Conservation (phyloP, 2,113 vertebrate genomes). For the Leptosomus discolor region DNA sequence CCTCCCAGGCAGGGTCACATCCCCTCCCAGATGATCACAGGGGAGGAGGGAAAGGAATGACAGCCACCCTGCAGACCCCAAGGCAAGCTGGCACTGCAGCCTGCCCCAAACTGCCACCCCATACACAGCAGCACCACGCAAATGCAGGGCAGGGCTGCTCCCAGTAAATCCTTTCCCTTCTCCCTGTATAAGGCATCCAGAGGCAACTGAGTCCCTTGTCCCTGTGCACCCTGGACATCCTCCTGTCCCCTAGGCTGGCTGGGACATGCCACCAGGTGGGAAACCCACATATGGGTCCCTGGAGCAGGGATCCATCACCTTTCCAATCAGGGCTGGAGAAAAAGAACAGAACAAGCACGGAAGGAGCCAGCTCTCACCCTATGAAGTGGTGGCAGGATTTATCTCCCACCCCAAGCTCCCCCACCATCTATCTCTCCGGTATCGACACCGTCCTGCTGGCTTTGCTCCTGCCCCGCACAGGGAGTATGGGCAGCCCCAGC, state of each 20-base stretch:
- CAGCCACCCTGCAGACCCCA: not conserved
- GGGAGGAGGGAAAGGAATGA: not conserved
- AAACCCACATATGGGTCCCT: not conserved
- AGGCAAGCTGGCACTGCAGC: rapidly evolving
- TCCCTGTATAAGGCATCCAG: not conserved
- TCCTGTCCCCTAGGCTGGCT: not conserved
- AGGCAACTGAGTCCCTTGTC: rapidly evolving
- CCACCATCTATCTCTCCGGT: not conserved
- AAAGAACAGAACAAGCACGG: not conserved
- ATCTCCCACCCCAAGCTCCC: not conserved
- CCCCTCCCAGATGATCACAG: not conserved
- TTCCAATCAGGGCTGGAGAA: not conserved
- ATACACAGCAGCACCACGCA: rapidly evolving
- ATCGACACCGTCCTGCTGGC: rapidly evolving
- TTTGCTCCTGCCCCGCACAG: not conserved
- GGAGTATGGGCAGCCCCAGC: rapidly evolving
- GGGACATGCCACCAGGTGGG: not conserved
- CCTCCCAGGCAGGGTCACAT: not conserved
- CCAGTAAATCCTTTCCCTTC: not conserved
- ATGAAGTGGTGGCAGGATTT: not conserved
- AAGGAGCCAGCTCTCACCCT: not conserved
- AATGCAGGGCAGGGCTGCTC: not conserved
- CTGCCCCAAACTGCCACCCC: not conserved
- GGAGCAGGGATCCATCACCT: not conserved
- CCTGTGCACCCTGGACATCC: not conserved